Base-by-base conservation (phyloP, 2,888 invertebrate species). In the Pteria penguin region DNA sequence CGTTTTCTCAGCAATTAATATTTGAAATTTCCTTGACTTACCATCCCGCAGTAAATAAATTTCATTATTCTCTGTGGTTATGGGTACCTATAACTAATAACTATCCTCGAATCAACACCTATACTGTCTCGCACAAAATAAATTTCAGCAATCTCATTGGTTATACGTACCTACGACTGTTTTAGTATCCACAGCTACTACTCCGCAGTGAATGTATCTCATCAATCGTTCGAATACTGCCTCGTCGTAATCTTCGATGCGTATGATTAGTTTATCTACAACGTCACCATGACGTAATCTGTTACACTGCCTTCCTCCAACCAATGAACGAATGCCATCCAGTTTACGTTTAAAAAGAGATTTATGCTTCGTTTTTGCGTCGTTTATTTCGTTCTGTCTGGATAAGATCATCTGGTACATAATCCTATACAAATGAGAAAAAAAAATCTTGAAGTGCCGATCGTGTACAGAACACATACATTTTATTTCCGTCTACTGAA, bases 151-250 rank as follows among this genome's bases (percentile, higher is more conserved):
- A n/a, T n/a, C n/a, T n/a, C n/a, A n/a, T n/a, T n/a, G n/a, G n/a
- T n/a, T 27, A 24, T 4, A 58, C 72, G 45, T 68, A 72, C 76
- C 76, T 24, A 72, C 36, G 0, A 72, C 76, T 8, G 63, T 65
- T 8, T 57, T 57, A 2, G 71, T 54, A n/a, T 76, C 72, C 1
- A 76, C 76, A 14, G 76, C 68, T 18, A 76, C 72, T 2, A 65
- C 54, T 1, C 76, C 76, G 31, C 72, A 76, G 45, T 76, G 76
- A 5, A 76, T 58, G 24, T 76, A 76, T 31, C 76, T 61, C 58
- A 76, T 69, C 2, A 76, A 58, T 5, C 72, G 33, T 54, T 76
- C 76, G 57, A 76, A 76, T 4, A 76, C 76, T 5, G 52, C 33
- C 8, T 60, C 52, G n/a, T 76, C 69, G 57, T 63, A 72, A 11